Base-by-base conservation (phyloP, 2,797 vertebrate species). In the Chaetodon trifasciatus region DNA sequence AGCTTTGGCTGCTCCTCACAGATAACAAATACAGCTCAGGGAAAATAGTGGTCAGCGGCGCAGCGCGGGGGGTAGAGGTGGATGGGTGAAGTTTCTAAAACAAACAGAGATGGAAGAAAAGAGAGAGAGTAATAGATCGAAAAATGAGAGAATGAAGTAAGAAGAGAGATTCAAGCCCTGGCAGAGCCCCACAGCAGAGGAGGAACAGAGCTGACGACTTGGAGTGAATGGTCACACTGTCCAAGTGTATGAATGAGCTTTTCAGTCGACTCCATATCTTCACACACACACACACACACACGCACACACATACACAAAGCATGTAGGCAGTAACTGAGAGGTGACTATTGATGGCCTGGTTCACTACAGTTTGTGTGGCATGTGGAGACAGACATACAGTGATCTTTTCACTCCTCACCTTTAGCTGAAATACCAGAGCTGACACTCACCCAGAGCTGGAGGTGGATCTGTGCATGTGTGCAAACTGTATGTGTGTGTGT, bases 151-250 rank as follows among this genome's bases (percentile, higher is more conserved):
- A 67, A 74, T 62, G 64, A 64, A 58, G 66, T 11, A 78, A 64
- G 77, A 80, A 70, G 79, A 81, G 70, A 71, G 87, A 87, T 52
- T 68, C 40, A 46, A 79, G 83, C 15, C 65, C 82, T 88, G 87
- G 87, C 88, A 80, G 82, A 85, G 76, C 40, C 57, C 77, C 53
- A 79, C 67, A 56, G 70, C 40, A 8, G 77, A 81, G 74, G 72
- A 88, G 82, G 90, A 88, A 84, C 44, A 74, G 62, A 83, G 83
- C 79, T 77, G 60, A 74, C 44, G 58, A 86, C 78, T 86, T 77
- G 53, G 60, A 78, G 74, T 93, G 89, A 94, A 94, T 94, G 79
- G 85, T 50, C 85, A 90, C 87, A 91, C 91, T 93, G 91, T 95
- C 83, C 64, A 40, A 49, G 52, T 84, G 63, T 68, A 94, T 95